Base-by-base conservation (phyloP, 2,797 vertebrate species). In the Avahi laniger region DNA sequence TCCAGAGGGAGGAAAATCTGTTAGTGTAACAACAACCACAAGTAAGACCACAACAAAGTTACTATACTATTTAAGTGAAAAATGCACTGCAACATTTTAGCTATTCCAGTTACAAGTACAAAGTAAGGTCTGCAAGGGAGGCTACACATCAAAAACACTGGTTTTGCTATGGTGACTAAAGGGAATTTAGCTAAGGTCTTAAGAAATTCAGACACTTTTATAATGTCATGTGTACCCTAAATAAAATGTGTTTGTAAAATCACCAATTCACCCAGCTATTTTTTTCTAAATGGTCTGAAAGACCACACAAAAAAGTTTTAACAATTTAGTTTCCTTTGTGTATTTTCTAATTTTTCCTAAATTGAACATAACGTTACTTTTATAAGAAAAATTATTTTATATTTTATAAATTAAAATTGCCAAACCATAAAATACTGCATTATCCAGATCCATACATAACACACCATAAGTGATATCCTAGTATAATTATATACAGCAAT, bases 291-390 rank as follows among this genome's bases (percentile, higher is more conserved):
- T 50, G 76, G 38, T 85, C 69, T 82, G 15, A 82, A 67, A 95
- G 46, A 65, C 26, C 24, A 75, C 26, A 50, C 65, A 65, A 81
- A 48, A 46, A 33, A 46, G 35, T 70, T 63, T 78, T 59, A 93
- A 50, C 59, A 67, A 54, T 18, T 2, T 41, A 6, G 24, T 89
- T 89, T 83, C 26, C 35, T 87, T 65, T 82, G 57, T 35, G 22
- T 18, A 88, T 75, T 93, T 94, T 94, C 48, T 72, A 86, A 61
- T n/a, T 78, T 82, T 91, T 89, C 30, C 72, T 85, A 82, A 86
- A 59, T 46, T 79, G 63, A 89, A 90, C 1, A 83, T 30, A 6
- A 6, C 50, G 46, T 85, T 88, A 87, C 50, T 80, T 81, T 72
- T 33, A 70, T 92, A 72, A 78, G 52, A 91, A 92, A 75, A 81